A percentile compares a stretch with the other conserved stretches of the same genome.
These are phyloP conservation scores for Procambarus virginalis DNA, from an alignment of 1,140 invertebrate species.

Conservation along the genomic window DNA sequence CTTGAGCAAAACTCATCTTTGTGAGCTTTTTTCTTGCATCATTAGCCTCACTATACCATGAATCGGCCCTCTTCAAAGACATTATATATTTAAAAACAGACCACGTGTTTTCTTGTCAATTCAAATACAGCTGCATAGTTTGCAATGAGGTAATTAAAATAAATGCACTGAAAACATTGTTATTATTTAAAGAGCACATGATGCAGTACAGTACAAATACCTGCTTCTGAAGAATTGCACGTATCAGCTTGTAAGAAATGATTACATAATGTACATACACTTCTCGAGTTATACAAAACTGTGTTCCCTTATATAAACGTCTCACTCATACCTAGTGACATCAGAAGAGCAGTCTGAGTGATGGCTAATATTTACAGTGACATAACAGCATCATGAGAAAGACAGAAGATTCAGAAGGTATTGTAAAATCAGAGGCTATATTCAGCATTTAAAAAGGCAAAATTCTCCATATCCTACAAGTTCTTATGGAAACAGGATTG, in stretches of 20 bases:
- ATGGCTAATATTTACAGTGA: slow-evolving; percentile 57
- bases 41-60: too few species aligned
- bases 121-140: too few species aligned
- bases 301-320: slow-evolving; percentile 63
- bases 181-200: slow-evolving; percentile 58
- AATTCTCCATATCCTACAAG: not conserved
- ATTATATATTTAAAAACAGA: too few species aligned
- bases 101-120: too few species aligned
- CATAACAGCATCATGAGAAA: slow-evolving; percentile 13
- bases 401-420: not conserved
- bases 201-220: slow-evolving; percentile 56
- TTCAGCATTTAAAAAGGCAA: too few species aligned
- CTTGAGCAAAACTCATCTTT: too few species aligned
- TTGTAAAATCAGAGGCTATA: slow-evolving; percentile 13
- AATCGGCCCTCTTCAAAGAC: too few species aligned
- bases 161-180: slow-evolving; percentile 40
- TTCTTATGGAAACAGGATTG: too few species aligned
- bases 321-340: slow-evolving; percentile 45
- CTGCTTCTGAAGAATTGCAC: slow-evolving; percentile 51
- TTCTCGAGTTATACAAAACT: slow-evolving; percentile 62
- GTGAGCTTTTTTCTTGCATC: too few species aligned
- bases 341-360: slow-evolving; percentile 49
- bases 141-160: too few species aligned
- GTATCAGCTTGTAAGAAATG: slow-evolving; percentile 46
- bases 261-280: slow-evolving; percentile 45